These are phyloP conservation scores for Pachycephus smyrnensis DNA, from an alignment of 2,888 invertebrate genomes.

Conservation along the genomic window DNA sequence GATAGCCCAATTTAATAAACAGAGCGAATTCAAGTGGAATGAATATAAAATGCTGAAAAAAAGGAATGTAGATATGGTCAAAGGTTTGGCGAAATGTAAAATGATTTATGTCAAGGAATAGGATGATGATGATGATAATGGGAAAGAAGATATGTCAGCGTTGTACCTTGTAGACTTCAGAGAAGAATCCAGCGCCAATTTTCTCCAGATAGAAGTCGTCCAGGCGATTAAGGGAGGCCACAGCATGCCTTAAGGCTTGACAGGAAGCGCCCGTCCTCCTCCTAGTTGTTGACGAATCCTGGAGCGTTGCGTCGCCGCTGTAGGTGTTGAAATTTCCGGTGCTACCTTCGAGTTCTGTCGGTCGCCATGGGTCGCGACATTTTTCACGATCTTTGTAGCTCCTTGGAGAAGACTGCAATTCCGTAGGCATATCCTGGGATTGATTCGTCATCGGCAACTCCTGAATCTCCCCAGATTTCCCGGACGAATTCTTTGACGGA, in stretches of 20 bases:
- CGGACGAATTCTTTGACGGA: conserved; percentile 24
- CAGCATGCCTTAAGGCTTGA: conserved; percentile 90
- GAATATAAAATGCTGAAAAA: neutral
- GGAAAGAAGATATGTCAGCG: neutral
- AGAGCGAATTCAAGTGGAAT: neutral
- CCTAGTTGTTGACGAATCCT: conserved; percentile 41
- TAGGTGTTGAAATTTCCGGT: conserved; percentile 30
- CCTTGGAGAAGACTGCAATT: conserved; percentile 56
- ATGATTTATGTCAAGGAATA: neutral
- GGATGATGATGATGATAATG: neutral
- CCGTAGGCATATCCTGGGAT: conserved; percentile 55
- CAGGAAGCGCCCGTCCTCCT: conserved; percentile 81
- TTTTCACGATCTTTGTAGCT: conserved; percentile 62
- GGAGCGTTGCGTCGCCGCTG: conserved; percentile 47
- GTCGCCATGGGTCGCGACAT: conserved; percentile 60
- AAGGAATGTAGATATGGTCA: conserved; percentile 7
- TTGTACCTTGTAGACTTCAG: conserved; percentile 95
- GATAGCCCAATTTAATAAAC: neutral
- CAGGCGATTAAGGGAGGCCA: conserved; percentile 89
- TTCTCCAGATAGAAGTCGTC: conserved; percentile 95
- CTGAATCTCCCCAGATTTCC: conserved; percentile 31
- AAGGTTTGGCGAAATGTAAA: conserved; percentile 10
- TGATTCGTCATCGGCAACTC: conserved; percentile 19
- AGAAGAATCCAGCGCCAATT: conserved; percentile 96
- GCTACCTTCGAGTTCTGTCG: conserved; percentile 58